phyloP scores from a whole-genome alignment of 2,113 vertebrate species.

The Empidonax traillii region DNA sequence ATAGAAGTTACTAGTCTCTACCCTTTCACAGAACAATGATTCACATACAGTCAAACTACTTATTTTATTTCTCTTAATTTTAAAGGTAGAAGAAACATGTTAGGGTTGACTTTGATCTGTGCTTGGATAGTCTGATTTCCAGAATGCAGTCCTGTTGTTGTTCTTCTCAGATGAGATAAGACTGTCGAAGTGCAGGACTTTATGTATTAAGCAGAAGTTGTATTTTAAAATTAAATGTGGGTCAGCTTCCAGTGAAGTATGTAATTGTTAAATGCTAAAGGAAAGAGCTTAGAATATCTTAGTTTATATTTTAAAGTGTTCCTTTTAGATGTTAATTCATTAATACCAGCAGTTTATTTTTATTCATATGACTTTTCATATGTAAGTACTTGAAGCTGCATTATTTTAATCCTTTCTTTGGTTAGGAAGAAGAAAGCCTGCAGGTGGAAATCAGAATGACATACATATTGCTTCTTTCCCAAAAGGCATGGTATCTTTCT shows the following conservation, averaged over 20 bases:
- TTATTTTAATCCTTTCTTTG: conserved; percentile 50
- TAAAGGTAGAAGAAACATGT: background rate
- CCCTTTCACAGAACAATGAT: conserved; percentile 62
- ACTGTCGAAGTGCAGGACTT: background rate
- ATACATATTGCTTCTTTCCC: conserved; percentile 29
- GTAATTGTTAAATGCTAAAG: conserved; percentile 45
- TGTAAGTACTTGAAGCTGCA: conserved; percentile 48
- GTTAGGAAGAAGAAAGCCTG: conserved; percentile 38
- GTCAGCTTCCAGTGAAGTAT: conserved; percentile 21
- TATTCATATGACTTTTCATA: conserved; percentile 54
- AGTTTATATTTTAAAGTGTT: conserved; percentile 41
- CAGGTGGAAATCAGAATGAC: conserved; percentile 48
- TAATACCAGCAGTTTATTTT: conserved; percentile 52
- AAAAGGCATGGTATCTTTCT: background rate
- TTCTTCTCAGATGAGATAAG: background rate
- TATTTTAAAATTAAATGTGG: conserved; percentile 19
- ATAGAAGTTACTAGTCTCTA: conserved; percentile 46
- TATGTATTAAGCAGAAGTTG: background rate
- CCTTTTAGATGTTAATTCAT: conserved; percentile 62
- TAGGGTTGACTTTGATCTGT: background rate
- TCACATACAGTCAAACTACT: conserved; percentile 18
- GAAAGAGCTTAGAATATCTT: conserved; percentile 47
- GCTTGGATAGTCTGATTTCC: background rate
- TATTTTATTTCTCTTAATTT: conserved; percentile 54
- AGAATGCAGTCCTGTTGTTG: background rate